Evolutionary conservation across 2,888 invertebrate genomes (phyloP), one percentile per base, ranked within the genome.

Genomic region (Harpagoxenus sublaevis): DNA sequence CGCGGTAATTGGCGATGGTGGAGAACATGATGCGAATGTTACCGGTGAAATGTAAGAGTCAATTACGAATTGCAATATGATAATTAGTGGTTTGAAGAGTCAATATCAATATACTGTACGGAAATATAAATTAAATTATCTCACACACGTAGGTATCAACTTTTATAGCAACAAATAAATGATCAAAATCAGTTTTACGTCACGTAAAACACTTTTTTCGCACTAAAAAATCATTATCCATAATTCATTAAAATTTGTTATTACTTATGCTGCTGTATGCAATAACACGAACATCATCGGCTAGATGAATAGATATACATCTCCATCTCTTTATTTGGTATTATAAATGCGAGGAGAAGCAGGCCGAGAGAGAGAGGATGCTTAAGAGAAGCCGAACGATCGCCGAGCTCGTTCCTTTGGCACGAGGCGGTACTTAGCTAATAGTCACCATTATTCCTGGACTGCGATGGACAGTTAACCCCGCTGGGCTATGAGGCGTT

Each of bases 401-500:
- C 73, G 53, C 57, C 51, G 68, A 65, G 84, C 79, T 82, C 77
- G 65, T 83, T 79, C 65, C 90, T 88, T 74, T 35, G 89, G 90
- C 86, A 74, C 18, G 84, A 85, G 87, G 88, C 86, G 89, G 84
- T 85, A 89, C 88, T 88, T 88, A 82, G 68, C 87, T 92, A 91
- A 92, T 91, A 86, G 91, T 88, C 86, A 86, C 84, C 88, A 91
- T 90, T 89, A 92, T 89, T 89, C 86, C 83, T 85, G 88, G 84
- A 85, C 86, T 6, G 65, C 84, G 86, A 63, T 53, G 87, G 85
- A 85, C 88, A 87, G 86, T 91, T 91, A 89, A 90, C 87, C 90
- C 87, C 63, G 86, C 42, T 70, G 86, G 79, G 84, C 85, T 83
- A 85, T 63, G 60, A 84, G 87, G 88, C 88, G 89, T 89, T 87